These are phyloP conservation scores for Hippocampus abdominalis DNA, from an alignment of 2,113 vertebrate species.

Conservation along the genomic window DNA sequence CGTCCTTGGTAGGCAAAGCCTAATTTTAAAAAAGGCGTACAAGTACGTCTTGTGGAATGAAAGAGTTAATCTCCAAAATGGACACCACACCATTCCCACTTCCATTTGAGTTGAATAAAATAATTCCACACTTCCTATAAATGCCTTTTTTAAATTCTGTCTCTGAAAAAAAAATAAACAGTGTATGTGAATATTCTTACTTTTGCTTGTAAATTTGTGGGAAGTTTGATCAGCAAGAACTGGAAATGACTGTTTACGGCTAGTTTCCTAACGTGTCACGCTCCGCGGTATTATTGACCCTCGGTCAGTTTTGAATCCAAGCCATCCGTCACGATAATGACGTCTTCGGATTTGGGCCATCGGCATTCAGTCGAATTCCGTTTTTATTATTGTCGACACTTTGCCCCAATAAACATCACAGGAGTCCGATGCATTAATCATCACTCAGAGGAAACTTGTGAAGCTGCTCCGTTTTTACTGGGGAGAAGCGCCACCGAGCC, in stretches of 20 bases:
- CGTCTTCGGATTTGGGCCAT: conserved; percentile 44
- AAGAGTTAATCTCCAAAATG: too few relatives aligned
- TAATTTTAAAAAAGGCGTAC: too few relatives aligned
- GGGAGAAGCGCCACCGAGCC: conserved; percentile 26
- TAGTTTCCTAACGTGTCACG: conserved; percentile 23
- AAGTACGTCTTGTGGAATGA: too few relatives aligned
- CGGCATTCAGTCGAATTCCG: conserved; percentile 44
- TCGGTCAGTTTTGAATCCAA: conserved; percentile 51
- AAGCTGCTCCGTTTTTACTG: conserved; percentile 46
- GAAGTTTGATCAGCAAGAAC: neutral
- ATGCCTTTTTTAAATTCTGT: neutral
- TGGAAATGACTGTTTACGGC: conserved; percentile 15
- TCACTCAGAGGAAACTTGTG: conserved; percentile 57
- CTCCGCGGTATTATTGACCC: conserved; percentile 42
- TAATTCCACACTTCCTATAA: neutral
- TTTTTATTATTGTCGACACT: conserved; percentile 65
- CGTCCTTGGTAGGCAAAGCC: too few relatives aligned
- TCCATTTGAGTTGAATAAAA: neutral
- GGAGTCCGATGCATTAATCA: conserved; percentile 63
- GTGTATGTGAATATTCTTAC: too few relatives aligned
- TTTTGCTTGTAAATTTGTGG: too few relatives aligned
- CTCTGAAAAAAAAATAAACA: too few relatives aligned
- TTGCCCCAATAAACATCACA: conserved; percentile 55
- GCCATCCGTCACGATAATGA: conserved; percentile 51
- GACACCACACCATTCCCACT: too few relatives aligned